A percentile compares a stretch with the other conserved stretches of the same genome.
Evolutionary conservation across 2,797 vertebrate species (phyloP).

Genomic region (Phaenicophaeus curvirostris): DNA sequence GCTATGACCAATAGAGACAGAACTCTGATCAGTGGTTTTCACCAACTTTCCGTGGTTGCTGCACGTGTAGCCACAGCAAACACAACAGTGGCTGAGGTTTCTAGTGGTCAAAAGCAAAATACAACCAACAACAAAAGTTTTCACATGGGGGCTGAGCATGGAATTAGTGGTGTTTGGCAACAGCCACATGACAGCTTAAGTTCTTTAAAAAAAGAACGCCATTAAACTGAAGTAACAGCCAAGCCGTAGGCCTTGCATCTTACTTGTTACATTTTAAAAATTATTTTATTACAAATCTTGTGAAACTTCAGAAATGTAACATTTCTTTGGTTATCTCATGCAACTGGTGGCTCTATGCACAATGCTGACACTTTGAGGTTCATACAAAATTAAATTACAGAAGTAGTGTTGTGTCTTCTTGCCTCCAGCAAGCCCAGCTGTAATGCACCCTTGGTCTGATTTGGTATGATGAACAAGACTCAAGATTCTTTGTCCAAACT

Average conservation of each 20-base stretch:
- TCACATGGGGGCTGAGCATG: not conserved
- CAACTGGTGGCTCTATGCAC: not conserved
- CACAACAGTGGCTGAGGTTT: conserved; percentile 19
- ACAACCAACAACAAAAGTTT: not conserved
- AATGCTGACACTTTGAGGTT: not conserved
- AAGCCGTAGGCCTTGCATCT: not conserved
- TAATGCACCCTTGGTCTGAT: not conserved
- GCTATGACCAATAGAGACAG: not conserved
- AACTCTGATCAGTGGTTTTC: conserved; percentile 32
- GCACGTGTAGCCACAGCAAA: conserved; percentile 36
- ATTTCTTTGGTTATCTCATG: not conserved
- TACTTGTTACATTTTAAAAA: not conserved
- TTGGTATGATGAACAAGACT: not conserved
- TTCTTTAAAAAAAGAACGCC: not conserved
- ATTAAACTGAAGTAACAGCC: not conserved
- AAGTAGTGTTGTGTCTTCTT: not conserved
- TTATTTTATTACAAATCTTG: not conserved
- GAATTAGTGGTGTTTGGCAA: not conserved
- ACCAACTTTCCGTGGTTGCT: conserved; percentile 32
- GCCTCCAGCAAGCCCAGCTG: not conserved
- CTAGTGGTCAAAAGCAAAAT: conserved; percentile 33
- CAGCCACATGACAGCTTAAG: not conserved
- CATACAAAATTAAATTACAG: not conserved
- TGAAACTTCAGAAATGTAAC: not conserved
- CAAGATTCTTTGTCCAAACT: not conserved